Evolutionary conservation across 1,140 invertebrate species (phyloP), one percentile per base, ranked within the genome.

Genomic region (Nymphalis io): DNA sequence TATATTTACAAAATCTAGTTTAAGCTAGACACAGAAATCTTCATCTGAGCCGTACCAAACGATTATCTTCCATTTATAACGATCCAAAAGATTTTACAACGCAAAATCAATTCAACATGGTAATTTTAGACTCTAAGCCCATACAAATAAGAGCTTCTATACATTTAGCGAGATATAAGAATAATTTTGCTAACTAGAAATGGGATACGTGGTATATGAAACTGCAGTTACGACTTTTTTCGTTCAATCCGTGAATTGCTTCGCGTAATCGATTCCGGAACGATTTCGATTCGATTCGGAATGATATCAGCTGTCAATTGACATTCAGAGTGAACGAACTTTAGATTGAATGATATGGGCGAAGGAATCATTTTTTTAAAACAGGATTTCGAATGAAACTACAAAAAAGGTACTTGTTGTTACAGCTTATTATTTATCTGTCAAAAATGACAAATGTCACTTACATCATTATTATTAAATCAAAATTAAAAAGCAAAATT

Each of bases 201-300:
- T 76, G 60, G 70, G 68, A 73, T 74, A 76, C 74, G 72, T 76
- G 69, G 71, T 60, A 60, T 72, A 78, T 78, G 74, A 72, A 78
- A 64, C 42, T 59, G 68, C 44, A 70, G 67, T 65, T 77, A 58
- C 65, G 57, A 64, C 65, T 73, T 78, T 78, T 78, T 71, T 76
- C 57, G 48, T 78, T 66, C 66, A 69, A 57, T 73, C 60, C 60
- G 63, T 67, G 73, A 75, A 69, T 78, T 75, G 73, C 73, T 71
- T 68, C 60, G 68, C 74, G 68, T 78, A 78, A 75, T 75, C 70
- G 68, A 75, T 68, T 76, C 68, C 67, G 61, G 40, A 69, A 59
- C 58, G 71, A 70, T 75, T 70, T 55, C 38, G 68, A 66, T 68
- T 60, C 58, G 58, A 58, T 66, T 63, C 46, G 13, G 13, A 38